Evolutionary conservation across 1,140 invertebrate species (phyloP).

Genomic region (Stegodyphus mimosarum): DNA sequence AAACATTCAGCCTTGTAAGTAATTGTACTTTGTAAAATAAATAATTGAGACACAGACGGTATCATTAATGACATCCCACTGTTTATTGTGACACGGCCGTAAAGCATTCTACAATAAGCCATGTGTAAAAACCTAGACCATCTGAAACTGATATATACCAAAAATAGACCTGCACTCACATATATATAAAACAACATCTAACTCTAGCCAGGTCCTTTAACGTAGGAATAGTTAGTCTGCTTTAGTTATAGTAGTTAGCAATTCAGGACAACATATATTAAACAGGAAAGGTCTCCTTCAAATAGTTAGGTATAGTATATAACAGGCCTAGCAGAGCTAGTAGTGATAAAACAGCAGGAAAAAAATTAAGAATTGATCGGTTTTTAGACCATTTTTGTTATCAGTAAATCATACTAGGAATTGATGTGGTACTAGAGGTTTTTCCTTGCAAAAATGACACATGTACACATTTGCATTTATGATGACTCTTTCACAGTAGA

Average conservation of each 20-base stretch:
- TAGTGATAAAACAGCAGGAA: constrained; percentile 1
- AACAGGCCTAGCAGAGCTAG: constrained; percentile 57
- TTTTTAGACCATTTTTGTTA: constrained; percentile 48
- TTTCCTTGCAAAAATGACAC: not conserved
- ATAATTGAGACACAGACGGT: constrained; percentile 22
- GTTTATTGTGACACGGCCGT: constrained; percentile 60
- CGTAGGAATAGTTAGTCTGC: constrained; percentile 43
- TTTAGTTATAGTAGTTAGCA: constrained; percentile 39
- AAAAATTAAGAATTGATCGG: not conserved
- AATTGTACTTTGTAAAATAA: not conserved
- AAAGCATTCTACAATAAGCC: constrained; percentile 59
- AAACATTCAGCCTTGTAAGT: too few relatives aligned
- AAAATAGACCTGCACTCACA: constrained; percentile 60
- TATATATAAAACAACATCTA: constrained; percentile 61
- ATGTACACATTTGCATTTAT: not conserved
- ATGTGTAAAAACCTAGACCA: constrained; percentile 62
- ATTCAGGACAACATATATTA: constrained; percentile 50
- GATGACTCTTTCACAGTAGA: too few relatives aligned
- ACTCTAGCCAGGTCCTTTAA: constrained; percentile 50
- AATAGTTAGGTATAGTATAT: constrained; percentile 19
- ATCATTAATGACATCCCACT: constrained; percentile 49
- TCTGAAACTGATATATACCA: constrained; percentile 61
- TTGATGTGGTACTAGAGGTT: not conserved
- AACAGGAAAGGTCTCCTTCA: constrained; percentile 45
- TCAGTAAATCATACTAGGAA: constrained; percentile 9